Conservation (phyloP, 2,888 invertebrate species). For the Phortica okadai region DNA sequence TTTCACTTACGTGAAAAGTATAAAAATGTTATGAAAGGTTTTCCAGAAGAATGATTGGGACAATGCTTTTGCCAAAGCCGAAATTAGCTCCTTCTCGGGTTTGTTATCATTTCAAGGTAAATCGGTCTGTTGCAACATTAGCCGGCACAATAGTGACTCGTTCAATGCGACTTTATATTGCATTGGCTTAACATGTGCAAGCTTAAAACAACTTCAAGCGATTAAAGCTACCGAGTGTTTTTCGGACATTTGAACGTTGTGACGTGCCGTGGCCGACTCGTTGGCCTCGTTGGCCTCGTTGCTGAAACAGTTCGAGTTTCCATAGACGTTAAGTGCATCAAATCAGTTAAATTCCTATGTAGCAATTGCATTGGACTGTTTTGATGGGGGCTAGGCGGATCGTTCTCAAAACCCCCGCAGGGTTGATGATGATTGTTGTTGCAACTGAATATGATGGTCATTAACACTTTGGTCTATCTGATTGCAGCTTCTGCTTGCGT, state of each 20-base stretch:
- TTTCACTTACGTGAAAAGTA: too few relatives aligned
- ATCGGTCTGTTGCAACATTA: too few relatives aligned
- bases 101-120: too few relatives aligned
- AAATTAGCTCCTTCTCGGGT: too few relatives aligned
- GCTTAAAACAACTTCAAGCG: constrained; percentile 7
- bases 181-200: constrained; percentile 45
- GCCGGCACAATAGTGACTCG: too few relatives aligned
- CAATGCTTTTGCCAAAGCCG: too few relatives aligned
- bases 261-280: constrained; percentile 13
- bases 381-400: too few relatives aligned
- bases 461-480: constrained; percentile 5
- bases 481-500: neutral
- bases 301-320: neutral
- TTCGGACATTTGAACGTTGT: neutral
- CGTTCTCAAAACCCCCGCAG: neutral
- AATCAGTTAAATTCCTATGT: constrained; percentile 29
- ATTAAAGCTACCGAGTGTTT: neutral
- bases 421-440: neutral
- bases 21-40: too few relatives aligned
- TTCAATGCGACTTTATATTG: too few relatives aligned
- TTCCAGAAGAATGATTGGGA: too few relatives aligned
- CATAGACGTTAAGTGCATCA: constrained; percentile 27
- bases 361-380: constrained; percentile 19
- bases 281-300: neutral
- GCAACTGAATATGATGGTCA: neutral